phyloP scores from a whole-genome alignment of 2,797 vertebrate genomes.

The Pangasius macronema region DNA sequence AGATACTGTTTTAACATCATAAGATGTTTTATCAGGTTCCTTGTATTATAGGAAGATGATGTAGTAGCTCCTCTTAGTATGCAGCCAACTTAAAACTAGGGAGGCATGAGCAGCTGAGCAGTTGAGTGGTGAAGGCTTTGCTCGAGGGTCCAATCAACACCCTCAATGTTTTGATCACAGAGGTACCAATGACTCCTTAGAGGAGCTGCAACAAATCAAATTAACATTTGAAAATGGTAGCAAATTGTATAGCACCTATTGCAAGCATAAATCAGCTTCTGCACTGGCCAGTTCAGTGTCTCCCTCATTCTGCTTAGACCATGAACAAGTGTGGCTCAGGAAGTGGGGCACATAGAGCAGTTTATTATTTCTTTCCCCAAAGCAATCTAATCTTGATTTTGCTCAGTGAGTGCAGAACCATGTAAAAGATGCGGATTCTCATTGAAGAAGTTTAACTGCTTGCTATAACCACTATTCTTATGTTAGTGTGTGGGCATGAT shows the following conservation, averaged over 20 bases:
- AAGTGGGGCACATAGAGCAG: not conserved
- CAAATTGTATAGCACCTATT: not conserved
- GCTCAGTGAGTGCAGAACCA: not conserved
- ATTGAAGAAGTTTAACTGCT: not conserved
- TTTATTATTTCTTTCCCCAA: not conserved
- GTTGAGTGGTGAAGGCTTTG: not conserved
- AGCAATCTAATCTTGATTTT: not conserved
- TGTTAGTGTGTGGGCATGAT: not conserved
- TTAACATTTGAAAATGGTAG: not conserved
- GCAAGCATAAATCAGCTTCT: not conserved
- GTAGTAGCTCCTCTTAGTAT: not conserved
- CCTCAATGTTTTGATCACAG: not conserved
- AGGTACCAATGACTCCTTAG: not conserved
- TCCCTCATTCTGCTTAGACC: not conserved
- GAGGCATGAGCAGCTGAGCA: not conserved
- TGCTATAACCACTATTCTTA: not conserved
- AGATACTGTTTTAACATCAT: not conserved
- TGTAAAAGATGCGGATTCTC: not conserved
- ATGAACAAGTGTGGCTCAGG: not conserved
- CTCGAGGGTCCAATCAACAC: not conserved
- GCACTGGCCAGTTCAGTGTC: not conserved
- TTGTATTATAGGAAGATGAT: not conserved
- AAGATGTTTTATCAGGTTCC: not conserved
- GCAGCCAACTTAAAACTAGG: not conserved
- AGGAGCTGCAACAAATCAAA: not conserved